Base-by-base conservation (phyloP, 2,888 invertebrate species). In the Fabriciana adippe region DNA sequence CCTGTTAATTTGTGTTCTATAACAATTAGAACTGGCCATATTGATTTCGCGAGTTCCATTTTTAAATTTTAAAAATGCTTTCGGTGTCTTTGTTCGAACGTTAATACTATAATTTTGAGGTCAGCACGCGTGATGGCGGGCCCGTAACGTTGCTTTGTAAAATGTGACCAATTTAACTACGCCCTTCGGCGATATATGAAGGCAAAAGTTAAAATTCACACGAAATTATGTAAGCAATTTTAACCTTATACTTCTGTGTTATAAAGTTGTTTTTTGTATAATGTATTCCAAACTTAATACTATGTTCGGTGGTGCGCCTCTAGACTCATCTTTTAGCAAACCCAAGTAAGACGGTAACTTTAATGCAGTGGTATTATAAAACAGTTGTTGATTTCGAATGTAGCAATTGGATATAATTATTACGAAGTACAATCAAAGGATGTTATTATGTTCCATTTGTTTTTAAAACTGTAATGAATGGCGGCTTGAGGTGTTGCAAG, bases 371-470 rank as follows among this genome's bases (percentile, higher is more conserved):
- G 75, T 69, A 75, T 80, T 77, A 79, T 76, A 80, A 78, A 85
- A 82, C 86, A 87, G 88, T 87, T 89, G 88, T 86, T 84, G 84
- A 87, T 82, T 83, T 83, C 79, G 79, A 83, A 86, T 80, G 78
- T 75, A 79, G 75, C 79, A 81, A 83, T 84, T 83, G 76, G 72
- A 82, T 84, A 83, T 87, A 87, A 88, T 88, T 41, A 41, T 41
- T 86, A 83, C 78, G 71, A 72, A 67, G 71, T 76, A 79, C 78
- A 78, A 77, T 81, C 80, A 80, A 79, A 80, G 77, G 79, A 78
- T 81, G 76, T 84, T 82, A 85, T 85, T 86, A 85, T 75, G 69
- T 72, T 75, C 74, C 82, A 81, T 87, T 87, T 86, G 85, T 87
- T 87, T 85, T 85, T 81, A 73, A 78, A 81, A 81, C 78, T 73